Percentiles rank a stretch among this genome's conserved stretches.
Evolutionary conservation across 2,888 invertebrate species (phyloP).

Genomic region (Corbicula japonica): DNA sequence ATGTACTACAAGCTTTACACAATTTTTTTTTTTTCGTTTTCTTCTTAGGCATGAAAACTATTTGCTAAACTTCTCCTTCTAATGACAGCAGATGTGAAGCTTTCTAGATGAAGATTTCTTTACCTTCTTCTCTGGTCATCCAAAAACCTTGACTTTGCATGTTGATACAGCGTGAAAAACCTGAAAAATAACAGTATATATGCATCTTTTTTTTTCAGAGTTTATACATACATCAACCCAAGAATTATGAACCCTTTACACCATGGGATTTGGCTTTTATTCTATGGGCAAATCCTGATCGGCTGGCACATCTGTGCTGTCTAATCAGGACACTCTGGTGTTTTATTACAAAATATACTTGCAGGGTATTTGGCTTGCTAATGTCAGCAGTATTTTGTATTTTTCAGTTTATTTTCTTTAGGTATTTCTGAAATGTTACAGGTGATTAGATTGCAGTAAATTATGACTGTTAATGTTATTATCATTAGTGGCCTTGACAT

Average conservation of each 20-base stretch:
- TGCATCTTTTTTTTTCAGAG: background rate
- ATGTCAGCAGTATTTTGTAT: background rate
- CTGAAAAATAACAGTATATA: constrained; percentile 48
- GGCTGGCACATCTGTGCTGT: background rate
- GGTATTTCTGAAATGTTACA: background rate
- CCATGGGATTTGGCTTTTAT: background rate
- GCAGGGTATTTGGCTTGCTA: background rate
- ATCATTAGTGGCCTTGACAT: constrained; percentile 6
- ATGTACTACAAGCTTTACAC: background rate
- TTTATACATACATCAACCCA: background rate
- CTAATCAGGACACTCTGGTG: background rate
- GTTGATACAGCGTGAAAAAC: constrained; percentile 68
- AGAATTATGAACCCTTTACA: background rate
- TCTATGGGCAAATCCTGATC: background rate
- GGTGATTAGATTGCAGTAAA: background rate
- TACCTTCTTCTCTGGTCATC: constrained; percentile 72
- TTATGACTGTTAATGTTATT: background rate
- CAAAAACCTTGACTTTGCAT: constrained; percentile 64
- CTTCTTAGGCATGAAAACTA: background rate
- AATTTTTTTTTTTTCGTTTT: background rate
- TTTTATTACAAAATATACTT: background rate
- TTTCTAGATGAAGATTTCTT: background rate
- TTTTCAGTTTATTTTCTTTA: background rate
- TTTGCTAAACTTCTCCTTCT: background rate
- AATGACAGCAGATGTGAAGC: background rate